Evolutionary conservation across 2,113 vertebrate genomes (phyloP).

Genomic region (Saccopteryx bilineata): DNA sequence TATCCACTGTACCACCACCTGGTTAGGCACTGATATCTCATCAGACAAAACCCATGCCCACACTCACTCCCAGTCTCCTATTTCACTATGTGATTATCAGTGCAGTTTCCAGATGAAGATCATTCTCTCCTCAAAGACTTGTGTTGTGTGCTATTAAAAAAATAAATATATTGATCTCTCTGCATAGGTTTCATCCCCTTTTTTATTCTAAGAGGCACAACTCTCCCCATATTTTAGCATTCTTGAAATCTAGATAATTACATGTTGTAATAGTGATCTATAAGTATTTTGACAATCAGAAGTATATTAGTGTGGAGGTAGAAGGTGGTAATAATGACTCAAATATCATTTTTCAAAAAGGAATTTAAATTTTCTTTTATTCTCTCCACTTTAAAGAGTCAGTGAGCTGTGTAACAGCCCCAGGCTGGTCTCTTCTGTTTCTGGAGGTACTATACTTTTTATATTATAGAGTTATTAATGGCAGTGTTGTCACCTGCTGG

Average conservation of each 20-base stretch:
- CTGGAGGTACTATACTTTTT: conserved; percentile 85
- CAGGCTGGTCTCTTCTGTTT: conserved; percentile 85
- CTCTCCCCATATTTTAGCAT: neutral
- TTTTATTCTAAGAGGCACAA: neutral
- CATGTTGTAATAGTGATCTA: neutral
- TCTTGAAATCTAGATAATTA: neutral
- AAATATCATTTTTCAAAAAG: neutral
- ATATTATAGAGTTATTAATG: conserved; percentile 80
- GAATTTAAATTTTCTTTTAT: neutral
- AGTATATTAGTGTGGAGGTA: neutral
- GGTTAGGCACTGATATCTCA: neutral
- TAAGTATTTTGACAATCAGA: neutral
- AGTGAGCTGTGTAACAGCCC: conserved; percentile 89
- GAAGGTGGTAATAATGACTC: neutral
- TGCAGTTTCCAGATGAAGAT: neutral
- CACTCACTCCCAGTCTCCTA: neutral
- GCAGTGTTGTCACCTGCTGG: conserved; percentile 90
- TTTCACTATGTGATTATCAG: neutral
- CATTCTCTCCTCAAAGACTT: neutral
- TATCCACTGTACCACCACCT: no score
- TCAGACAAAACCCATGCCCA: no score
- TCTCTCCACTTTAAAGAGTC: neutral
- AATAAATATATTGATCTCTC: neutral
- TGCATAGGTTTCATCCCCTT: neutral
- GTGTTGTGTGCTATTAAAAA: no score